A percentile compares a stretch with the other conserved stretches of the same genome.
These are phyloP conservation scores for Troides oblongomaculatus DNA, from an alignment of 2,888 invertebrate species.

Conservation along the genomic window DNA sequence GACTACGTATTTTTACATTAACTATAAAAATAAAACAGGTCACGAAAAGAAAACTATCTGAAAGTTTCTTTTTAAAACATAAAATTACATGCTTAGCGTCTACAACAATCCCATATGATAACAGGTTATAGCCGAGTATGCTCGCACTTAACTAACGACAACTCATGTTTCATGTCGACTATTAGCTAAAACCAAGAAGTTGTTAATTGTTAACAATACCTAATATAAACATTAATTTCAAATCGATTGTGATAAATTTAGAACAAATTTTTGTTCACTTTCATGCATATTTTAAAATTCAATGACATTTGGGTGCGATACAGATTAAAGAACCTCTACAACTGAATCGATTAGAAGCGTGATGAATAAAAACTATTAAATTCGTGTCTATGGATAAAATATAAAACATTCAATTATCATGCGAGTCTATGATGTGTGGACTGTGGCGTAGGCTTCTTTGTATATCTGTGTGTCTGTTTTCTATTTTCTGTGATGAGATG, in stretches of 20 bases:
- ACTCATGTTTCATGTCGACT: slow-evolving; percentile 1
- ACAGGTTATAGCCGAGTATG: slow-evolving; percentile 26
- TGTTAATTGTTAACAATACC: not conserved
- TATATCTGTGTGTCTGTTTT: slow-evolving; percentile 24
- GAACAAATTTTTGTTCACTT: not conserved
- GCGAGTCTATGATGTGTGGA: slow-evolving; percentile 18
- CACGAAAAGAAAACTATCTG: slow-evolving; percentile 9
- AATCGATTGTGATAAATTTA: not conserved
- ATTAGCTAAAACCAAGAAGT: not conserved
- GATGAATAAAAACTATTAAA: not conserved
- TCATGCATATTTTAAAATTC: not conserved
- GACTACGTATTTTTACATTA: slow-evolving; percentile 1
- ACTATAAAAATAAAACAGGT: not conserved
- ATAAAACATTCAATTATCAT: not conserved
- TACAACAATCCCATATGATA: slow-evolving; percentile 19
- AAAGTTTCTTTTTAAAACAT: slow-evolving; percentile 8
- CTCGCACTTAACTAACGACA: slow-evolving; percentile 17
- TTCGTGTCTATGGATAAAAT: not conserved
- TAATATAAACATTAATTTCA: not conserved
- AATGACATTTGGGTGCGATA: not conserved
- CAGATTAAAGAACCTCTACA: not conserved
- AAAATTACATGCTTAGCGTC: slow-evolving; percentile 12
- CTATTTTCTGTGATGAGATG: slow-evolving; percentile 29
- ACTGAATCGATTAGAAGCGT: not conserved
- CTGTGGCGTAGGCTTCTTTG: not conserved